Conservation (phyloP, 2,888 invertebrate species). For the Celastrina argiolus region DNA sequence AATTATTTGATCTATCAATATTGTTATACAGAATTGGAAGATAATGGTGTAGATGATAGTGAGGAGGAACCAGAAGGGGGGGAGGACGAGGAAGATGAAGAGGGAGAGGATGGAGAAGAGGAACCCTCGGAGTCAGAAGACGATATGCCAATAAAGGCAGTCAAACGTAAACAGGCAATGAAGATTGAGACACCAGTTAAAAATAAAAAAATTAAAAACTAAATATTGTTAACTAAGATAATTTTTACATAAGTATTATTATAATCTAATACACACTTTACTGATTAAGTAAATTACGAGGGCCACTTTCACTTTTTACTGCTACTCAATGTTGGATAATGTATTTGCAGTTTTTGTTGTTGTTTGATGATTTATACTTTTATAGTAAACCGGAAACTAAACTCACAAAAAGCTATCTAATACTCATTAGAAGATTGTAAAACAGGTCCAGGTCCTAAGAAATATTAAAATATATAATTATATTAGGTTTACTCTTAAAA, state of each 20-base stretch:
- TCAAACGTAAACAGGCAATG: background rate
- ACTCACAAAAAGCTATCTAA: no score
- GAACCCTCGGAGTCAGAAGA: background rate
- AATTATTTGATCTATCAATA: background rate
- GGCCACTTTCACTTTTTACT: no score
- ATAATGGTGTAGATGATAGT: background rate
- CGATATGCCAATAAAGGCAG: background rate
- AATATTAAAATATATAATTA: no score
- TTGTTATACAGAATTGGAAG: background rate
- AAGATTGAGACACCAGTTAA: background rate
- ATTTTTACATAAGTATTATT: background rate
- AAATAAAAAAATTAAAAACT: background rate
- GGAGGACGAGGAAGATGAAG: background rate
- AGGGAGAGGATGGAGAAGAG: background rate
- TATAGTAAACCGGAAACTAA: no score
- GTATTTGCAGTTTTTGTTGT: no score
- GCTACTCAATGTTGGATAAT: no score
- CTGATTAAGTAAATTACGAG: no score
- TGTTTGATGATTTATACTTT: no score
- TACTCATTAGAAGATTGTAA: no score
- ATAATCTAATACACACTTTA: background rate
- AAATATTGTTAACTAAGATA: background rate
- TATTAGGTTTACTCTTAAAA: no score
- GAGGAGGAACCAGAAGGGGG: constrained; percentile 3
- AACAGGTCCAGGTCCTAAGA: no score